Evolutionary conservation across 2,113 vertebrate genomes (phyloP).

Genomic region (Trematocara variabile): DNA sequence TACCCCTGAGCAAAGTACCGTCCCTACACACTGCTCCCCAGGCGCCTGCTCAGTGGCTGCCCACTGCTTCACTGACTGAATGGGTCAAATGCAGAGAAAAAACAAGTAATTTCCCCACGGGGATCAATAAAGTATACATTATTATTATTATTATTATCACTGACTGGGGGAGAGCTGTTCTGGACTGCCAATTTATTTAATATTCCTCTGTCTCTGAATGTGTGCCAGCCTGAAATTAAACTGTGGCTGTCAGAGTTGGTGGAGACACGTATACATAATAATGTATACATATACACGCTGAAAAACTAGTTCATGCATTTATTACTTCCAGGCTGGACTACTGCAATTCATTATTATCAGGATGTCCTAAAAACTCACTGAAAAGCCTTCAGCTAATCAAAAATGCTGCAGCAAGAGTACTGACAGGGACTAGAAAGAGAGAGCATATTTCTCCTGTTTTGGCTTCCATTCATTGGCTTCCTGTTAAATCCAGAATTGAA

Average conservation of each 20-base stretch:
- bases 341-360: too few relatives aligned
- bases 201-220: background rate
- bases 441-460: too few relatives aligned
- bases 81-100: background rate
- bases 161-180: fast-evolving
- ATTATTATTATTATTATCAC: background rate
- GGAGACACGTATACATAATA: background rate
- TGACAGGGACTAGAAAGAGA: too few relatives aligned
- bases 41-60: background rate
- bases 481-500: too few relatives aligned
- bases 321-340: too few relatives aligned
- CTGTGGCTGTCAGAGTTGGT: background rate
- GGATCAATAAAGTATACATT: background rate
- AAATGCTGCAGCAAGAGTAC: too few relatives aligned
- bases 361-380: too few relatives aligned
- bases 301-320: too few relatives aligned
- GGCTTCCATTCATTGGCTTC: too few relatives aligned
- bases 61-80: background rate
- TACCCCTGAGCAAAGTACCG: background rate
- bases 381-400: too few relatives aligned
- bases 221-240: background rate
- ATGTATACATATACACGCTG: background rate
- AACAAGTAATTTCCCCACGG: fast-evolving
- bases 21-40: background rate
- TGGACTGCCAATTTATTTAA: background rate